A percentile compares a stretch with the other conserved stretches of the same genome.
These are phyloP conservation scores for Cremastinae sp. DNA, from an alignment of 2,888 invertebrate genomes.

Conservation along the genomic window DNA sequence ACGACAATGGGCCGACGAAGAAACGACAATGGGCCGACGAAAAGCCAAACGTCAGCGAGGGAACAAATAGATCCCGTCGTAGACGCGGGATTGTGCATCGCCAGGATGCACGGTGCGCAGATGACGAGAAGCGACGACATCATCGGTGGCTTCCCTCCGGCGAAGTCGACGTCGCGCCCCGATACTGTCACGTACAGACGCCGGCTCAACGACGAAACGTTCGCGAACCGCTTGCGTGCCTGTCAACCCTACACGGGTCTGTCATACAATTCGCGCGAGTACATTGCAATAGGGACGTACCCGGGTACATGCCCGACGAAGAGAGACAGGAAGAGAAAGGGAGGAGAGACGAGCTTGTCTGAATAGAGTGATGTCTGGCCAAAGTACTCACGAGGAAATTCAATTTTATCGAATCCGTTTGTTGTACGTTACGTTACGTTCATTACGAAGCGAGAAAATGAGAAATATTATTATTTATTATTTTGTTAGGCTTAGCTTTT, in stretches of 20 bases:
- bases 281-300: conserved; percentile 42
- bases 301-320: conserved; percentile 5
- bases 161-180: conserved; percentile 70
- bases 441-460: conserved; percentile 8
- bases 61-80: conserved; percentile 38
- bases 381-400: conserved; percentile 49
- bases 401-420: conserved; percentile 46
- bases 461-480: no score
- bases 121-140: conserved; percentile 41
- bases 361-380: conserved; percentile 27
- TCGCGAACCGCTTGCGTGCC: conserved; percentile 45
- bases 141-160: conserved; percentile 59
- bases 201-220: conserved; percentile 65
- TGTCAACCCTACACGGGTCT: conserved; percentile 47
- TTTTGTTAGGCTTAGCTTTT: no score
- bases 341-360: conserved; percentile 7
- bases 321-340: background rate
- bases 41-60: conserved; percentile 29
- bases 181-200: conserved; percentile 77
- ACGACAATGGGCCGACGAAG: conserved; percentile 50
- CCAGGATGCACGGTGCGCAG: conserved; percentile 29
- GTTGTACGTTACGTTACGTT: background rate
- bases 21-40: conserved; percentile 51
- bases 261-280: conserved; percentile 34
- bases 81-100: conserved; percentile 28